These are phyloP conservation scores for Bellardia pandia DNA, from an alignment of 2,888 invertebrate genomes.

Conservation along the genomic window DNA sequence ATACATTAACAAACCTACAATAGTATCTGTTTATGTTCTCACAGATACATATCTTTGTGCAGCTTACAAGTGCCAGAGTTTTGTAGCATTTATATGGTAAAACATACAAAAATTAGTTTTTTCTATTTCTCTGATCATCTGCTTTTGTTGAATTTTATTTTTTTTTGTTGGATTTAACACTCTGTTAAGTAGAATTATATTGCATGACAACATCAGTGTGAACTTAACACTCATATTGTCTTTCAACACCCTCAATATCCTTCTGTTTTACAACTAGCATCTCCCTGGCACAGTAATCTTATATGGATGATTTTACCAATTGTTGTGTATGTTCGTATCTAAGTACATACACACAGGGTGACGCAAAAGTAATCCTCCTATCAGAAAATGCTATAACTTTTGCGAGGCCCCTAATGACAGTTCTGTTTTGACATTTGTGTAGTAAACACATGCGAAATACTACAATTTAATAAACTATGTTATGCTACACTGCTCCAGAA, in stretches of 20 bases:
- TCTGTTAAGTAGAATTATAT: constrained; percentile 68
- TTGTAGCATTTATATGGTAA: not conserved
- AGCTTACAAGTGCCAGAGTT: not conserved
- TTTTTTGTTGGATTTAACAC: constrained; percentile 48
- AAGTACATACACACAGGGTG: no score
- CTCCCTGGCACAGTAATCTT: not conserved
- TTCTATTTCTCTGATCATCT: constrained; percentile 1
- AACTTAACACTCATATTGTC: constrained; percentile 64
- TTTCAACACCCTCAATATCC: constrained; percentile 21
- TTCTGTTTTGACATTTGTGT: no score
- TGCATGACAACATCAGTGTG: constrained; percentile 68
- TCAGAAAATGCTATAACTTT: no score
- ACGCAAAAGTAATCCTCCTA: no score
- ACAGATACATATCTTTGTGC: not conserved
- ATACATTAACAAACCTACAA: no score
- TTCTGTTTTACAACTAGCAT: not conserved
- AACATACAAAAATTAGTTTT: not conserved
- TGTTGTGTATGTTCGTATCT: not conserved
- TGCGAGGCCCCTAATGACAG: no score
- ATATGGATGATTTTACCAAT: constrained; percentile 45
- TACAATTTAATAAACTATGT: no score
- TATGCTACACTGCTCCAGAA: no score
- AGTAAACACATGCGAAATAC: no score
- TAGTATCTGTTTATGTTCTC: not conserved
- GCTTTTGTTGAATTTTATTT: not conserved